Conservation (phyloP, 2,888 invertebrate genomes). For the Pinctada fucata region DNA sequence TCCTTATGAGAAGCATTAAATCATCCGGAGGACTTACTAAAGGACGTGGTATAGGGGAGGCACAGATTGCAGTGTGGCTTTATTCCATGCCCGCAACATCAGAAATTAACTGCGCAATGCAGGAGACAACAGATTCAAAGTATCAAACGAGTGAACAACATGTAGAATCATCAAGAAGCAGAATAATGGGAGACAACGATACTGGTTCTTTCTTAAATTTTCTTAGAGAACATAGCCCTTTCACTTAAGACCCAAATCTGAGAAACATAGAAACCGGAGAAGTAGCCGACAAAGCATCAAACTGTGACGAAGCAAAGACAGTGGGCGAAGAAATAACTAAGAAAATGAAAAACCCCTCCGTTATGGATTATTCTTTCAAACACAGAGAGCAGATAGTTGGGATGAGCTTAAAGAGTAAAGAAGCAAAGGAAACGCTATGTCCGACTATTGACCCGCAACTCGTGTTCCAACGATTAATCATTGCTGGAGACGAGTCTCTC, state of each 20-base stretch:
- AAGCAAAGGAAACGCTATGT: background rate
- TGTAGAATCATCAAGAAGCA: conserved; percentile 33
- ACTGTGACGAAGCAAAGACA: conserved; percentile 7
- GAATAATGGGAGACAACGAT: conserved; percentile 45
- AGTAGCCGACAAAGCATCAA: conserved; percentile 32
- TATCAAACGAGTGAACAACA: conserved; percentile 45
- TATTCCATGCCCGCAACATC: conserved; percentile 44
- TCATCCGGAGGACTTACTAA: conserved; percentile 47
- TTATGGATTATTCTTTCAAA: conserved; percentile 7
- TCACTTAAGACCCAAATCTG: conserved; percentile 39
- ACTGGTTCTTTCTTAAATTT: conserved; percentile 31
- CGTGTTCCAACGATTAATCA: conserved; percentile 13
- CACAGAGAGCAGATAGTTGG: background rate
- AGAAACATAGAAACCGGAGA: conserved; percentile 53
- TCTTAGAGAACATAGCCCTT: conserved; percentile 46
- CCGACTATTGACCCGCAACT: conserved; percentile 25
- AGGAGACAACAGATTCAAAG: conserved; percentile 35
- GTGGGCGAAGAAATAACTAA: conserved; percentile 13
- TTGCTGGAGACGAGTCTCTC: background rate
- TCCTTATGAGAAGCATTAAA: conserved; percentile 52
- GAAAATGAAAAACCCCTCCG: background rate
- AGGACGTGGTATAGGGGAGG: conserved; percentile 43
- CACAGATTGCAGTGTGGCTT: conserved; percentile 33
- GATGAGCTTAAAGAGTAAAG: background rate
- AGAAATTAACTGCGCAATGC: conserved; percentile 44